These are phyloP conservation scores for Heliconius himera DNA, from an alignment of 1,140 invertebrate species.

Conservation along the genomic window DNA sequence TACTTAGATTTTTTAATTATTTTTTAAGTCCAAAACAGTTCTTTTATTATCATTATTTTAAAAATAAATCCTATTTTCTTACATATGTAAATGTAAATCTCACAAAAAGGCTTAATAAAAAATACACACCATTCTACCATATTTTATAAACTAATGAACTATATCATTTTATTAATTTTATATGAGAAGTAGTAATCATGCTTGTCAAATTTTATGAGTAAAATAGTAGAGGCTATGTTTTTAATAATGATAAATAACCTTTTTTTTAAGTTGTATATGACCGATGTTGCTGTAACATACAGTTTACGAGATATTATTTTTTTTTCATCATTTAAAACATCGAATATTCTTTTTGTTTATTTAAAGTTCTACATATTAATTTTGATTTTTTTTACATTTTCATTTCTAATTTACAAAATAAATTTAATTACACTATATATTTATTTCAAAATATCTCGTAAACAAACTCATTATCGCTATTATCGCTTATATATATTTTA, in stretches of 20 bases:
- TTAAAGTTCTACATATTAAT: too few relatives aligned
- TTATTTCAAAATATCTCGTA: slow-evolving; percentile 41
- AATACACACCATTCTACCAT: background rate
- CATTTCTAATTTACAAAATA: too few relatives aligned
- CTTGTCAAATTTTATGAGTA: slow-evolving; percentile 16
- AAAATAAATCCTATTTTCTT: too few relatives aligned
- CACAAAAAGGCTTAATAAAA: too few relatives aligned
- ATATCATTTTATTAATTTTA: background rate
- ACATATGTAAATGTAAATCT: too few relatives aligned
- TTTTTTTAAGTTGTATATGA: slow-evolving; percentile 25
- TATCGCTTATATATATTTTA: slow-evolving; percentile 73
- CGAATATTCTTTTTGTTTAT: too few relatives aligned
- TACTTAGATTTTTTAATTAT: too few relatives aligned
- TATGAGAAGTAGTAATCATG: background rate
- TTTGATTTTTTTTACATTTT: too few relatives aligned
- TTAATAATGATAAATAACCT: slow-evolving; percentile 22
- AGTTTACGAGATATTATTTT: slow-evolving; percentile 29
- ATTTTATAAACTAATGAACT: background rate
- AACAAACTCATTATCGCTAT: slow-evolving; percentile 50
- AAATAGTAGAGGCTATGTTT: slow-evolving; percentile 9
- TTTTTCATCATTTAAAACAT: background rate
- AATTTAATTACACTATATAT: background rate
- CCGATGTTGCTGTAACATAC: slow-evolving; percentile 20
- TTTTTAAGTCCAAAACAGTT: too few relatives aligned
- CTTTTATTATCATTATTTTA: too few relatives aligned